These are phyloP conservation scores for Dichetophora obliterata DNA, from an alignment of 2,888 invertebrate genomes.

Conservation along the genomic window DNA sequence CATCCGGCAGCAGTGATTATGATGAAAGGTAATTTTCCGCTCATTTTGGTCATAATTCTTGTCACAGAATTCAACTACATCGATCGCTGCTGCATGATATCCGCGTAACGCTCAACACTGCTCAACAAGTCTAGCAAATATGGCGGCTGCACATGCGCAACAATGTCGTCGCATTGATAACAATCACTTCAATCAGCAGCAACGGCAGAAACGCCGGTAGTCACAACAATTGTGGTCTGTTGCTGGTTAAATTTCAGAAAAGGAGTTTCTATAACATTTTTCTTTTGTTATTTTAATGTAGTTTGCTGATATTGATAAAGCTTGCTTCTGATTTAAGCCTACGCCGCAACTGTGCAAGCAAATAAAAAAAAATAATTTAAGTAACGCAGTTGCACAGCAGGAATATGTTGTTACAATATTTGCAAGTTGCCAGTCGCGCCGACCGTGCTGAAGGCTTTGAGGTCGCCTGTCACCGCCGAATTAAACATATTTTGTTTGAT, in stretches of 20 bases:
- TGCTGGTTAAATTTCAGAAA: constrained; percentile 48
- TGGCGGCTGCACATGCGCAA: constrained; percentile 19
- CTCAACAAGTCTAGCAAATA: not conserved
- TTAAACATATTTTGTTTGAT: not conserved
- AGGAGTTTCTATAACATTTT: constrained; percentile 13
- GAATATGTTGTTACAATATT: constrained; percentile 41
- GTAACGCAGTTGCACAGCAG: constrained; percentile 40
- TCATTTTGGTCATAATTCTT: not conserved
- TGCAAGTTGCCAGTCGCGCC: constrained; percentile 51
- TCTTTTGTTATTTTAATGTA: constrained; percentile 9
- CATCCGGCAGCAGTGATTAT: not conserved
- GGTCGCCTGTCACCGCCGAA: constrained; percentile 46
- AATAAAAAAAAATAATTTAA: not conserved
- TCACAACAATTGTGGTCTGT: constrained; percentile 49
- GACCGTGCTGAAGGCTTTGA: constrained; percentile 11
- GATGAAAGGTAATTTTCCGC: not conserved
- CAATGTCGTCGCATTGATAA: constrained; percentile 17
- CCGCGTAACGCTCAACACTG: not conserved
- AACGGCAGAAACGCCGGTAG: constrained; percentile 36
- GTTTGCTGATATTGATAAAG: constrained; percentile 50
- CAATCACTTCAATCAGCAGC: constrained; percentile 28
- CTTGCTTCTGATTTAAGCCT: constrained; percentile 46
- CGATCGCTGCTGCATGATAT: constrained; percentile 24
- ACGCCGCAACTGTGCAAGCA: not conserved
- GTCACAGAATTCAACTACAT: constrained; percentile 39